A percentile compares a stretch with the other conserved stretches of the same genome.
Evolutionary conservation across 2,888 invertebrate genomes (phyloP).

Genomic region (Cryptops parisi): DNA sequence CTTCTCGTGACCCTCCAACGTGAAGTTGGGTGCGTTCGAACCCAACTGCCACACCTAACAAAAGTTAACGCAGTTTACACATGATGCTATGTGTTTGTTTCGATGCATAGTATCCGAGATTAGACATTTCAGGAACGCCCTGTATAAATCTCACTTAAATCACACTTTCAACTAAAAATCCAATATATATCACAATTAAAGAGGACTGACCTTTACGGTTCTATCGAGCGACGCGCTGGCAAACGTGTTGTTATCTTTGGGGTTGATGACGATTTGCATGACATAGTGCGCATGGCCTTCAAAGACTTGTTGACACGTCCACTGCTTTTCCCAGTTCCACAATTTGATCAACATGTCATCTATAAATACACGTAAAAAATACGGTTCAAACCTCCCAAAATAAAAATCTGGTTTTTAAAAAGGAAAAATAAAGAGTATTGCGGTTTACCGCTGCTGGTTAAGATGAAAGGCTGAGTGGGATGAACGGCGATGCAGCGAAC

Average conservation of each 20-base stretch:
- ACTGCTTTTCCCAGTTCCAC: constrained; percentile 99
- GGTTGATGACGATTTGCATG: constrained; percentile 99
- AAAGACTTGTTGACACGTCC: constrained; percentile 96
- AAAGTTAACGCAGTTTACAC: not conserved
- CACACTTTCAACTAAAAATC: no score
- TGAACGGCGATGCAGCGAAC: constrained; percentile 91
- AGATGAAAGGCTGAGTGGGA: constrained; percentile 90
- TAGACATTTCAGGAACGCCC: no score
- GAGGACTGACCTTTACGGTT: constrained; percentile 70
- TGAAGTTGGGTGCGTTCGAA: constrained; percentile 93
- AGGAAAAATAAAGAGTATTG: not conserved
- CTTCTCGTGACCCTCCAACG: constrained; percentile 92
- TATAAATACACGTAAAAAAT: constrained; percentile 32
- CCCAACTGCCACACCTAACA: constrained; percentile 89
- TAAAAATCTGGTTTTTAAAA: not conserved
- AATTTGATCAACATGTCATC: constrained; percentile 98
- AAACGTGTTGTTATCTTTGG: constrained; percentile 99
- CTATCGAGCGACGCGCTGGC: constrained; percentile 97
- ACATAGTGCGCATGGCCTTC: constrained; percentile 99
- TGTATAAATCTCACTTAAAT: no score
- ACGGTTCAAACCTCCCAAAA: no score
- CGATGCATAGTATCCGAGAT: no score
- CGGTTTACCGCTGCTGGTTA: constrained; percentile 79
- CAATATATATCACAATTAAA: no score
- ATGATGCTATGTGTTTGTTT: no score